Evolutionary conservation across 2,888 invertebrate species (phyloP).

Genomic region (Corythucha ciliata): DNA sequence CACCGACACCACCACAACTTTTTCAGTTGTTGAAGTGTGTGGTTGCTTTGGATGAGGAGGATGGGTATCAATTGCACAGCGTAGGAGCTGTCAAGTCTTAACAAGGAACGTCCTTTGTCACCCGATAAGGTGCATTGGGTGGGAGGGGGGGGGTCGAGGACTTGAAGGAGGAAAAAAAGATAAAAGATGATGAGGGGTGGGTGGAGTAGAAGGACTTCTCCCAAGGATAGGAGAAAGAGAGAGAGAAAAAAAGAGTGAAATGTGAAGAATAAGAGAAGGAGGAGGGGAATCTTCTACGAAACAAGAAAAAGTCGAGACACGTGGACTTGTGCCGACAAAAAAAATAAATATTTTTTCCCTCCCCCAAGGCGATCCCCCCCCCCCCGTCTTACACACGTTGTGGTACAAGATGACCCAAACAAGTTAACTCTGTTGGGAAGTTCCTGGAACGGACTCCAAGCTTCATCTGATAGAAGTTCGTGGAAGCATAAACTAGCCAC

Average conservation of each 20-base stretch:
- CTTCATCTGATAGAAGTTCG: constrained; percentile 1
- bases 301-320: constrained; percentile 9
- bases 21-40: too few relatives aligned
- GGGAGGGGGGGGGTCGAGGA: too few relatives aligned
- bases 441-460: constrained; percentile 18
- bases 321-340: too few relatives aligned
- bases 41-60: too few relatives aligned
- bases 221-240: constrained; percentile 6
- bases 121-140: too few relatives aligned
- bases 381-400: constrained; percentile 11
- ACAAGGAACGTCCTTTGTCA: constrained; percentile 15
- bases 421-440: constrained; percentile 19
- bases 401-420: constrained; percentile 13
- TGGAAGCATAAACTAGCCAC: constrained; percentile 7
- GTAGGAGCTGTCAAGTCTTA: constrained; percentile 18
- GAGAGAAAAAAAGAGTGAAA: constrained; percentile 23
- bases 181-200: constrained; percentile 2
- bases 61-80: constrained; percentile 26
- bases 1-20: too few relatives aligned
- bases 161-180: constrained; percentile 5
- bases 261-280: constrained; percentile 6
- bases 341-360: too few relatives aligned
- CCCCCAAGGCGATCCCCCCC: constrained; percentile 16
- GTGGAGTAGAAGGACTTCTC: too few relatives aligned
- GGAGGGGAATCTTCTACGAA: not conserved